Conservation (phyloP, 2,888 invertebrate genomes). For the Allolobophora icterica region DNA sequence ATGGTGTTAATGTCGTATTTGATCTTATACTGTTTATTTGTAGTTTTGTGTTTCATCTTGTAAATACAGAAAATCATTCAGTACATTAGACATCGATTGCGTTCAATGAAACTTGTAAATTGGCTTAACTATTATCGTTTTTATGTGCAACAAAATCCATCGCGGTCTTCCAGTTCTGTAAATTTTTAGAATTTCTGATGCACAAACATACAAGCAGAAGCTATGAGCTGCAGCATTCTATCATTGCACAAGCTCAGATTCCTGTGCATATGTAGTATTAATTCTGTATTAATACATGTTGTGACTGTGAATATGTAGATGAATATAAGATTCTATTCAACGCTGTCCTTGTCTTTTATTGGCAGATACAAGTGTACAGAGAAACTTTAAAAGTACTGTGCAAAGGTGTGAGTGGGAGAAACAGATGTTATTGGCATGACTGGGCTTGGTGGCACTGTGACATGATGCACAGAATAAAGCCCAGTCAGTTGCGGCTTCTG, state of each 20-base stretch:
- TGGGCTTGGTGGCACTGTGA: not conserved
- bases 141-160: not conserved
- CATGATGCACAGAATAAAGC: too few relatives aligned
- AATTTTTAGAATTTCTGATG: not conserved
- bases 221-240: not conserved
- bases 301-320: conserved; percentile 11
- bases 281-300: not conserved
- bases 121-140: not conserved
- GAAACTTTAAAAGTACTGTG: too few relatives aligned
- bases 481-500: too few relatives aligned
- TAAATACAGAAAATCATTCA: not conserved
- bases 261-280: not conserved
- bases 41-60: not conserved
- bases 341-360: not conserved
- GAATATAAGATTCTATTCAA: not conserved
- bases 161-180: not conserved
- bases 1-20: not conserved
- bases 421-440: not conserved
- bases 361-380: not conserved
- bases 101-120: conserved; percentile 15
- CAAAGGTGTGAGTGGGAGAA: not conserved
- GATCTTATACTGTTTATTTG: not conserved
- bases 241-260: not conserved
- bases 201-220: not conserved
- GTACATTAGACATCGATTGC: not conserved